Evolutionary conservation across 2,797 vertebrate genomes (phyloP).

Genomic region (Eidolon dupreanum): DNA sequence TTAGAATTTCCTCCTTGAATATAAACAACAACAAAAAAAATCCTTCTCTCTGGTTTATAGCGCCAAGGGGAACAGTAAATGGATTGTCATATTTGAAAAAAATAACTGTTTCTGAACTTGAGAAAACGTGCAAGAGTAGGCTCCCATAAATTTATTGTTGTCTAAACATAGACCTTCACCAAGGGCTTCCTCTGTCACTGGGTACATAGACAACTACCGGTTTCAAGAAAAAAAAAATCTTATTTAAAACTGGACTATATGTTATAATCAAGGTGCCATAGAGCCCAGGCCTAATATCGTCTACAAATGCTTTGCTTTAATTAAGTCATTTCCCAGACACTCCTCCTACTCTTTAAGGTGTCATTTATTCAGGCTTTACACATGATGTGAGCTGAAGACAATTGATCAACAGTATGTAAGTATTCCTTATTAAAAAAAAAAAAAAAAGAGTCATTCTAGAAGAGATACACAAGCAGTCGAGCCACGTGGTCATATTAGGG

Average conservation of each 20-base stretch:
- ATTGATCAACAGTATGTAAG: not conserved
- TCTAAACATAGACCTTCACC: not conserved
- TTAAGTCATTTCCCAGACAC: not conserved
- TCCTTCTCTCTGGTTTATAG: not conserved
- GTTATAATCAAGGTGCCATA: not conserved
- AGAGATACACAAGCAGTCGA: not conserved
- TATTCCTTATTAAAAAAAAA: not conserved
- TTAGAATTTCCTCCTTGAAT: constrained; percentile 60
- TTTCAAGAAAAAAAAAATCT: not conserved
- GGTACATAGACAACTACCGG: not conserved
- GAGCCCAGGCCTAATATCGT: not conserved
- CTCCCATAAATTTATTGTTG: not conserved
- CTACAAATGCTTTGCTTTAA: not conserved
- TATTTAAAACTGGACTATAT: not conserved
- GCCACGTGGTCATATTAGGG: fast-evolving
- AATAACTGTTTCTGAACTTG: not conserved
- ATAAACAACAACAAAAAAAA: constrained; percentile 68
- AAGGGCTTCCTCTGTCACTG: not conserved
- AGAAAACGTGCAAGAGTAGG: not conserved
- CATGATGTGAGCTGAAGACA: not conserved
- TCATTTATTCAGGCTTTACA: not conserved
- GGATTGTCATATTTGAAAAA: constrained; percentile 10
- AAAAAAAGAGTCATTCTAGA: not conserved
- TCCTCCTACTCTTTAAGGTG: not conserved
- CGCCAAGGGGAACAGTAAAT: constrained; percentile 17